These are phyloP conservation scores for Drosophila kikkawai DNA, from an alignment of 1,140 invertebrate species.

Conservation along the genomic window DNA sequence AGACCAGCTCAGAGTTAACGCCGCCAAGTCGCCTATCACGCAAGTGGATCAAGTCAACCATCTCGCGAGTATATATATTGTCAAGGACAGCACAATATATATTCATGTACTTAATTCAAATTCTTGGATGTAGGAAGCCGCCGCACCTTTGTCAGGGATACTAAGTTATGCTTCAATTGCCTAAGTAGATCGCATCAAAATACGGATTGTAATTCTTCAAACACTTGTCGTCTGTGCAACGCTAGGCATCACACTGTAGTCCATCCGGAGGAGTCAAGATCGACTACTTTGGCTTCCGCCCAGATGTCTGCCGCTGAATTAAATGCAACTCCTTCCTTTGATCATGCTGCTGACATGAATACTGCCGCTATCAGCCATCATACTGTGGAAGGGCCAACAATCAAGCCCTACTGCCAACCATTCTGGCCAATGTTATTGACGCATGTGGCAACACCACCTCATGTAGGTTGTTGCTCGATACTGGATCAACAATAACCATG, in stretches of 20 bases:
- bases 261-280: not conserved
- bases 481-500: no score
- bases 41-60: not conserved
- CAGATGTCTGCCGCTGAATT: not conserved
- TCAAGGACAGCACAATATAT: not conserved
- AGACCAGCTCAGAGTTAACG: no score
- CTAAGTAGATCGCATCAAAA: not conserved
- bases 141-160: not conserved
- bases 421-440: no score
- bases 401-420: not conserved
- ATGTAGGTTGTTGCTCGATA: not conserved
- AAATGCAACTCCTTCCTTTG: not conserved
- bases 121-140: not conserved
- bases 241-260: not conserved
- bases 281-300: not conserved
- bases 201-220: not conserved
- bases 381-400: not conserved
- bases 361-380: not conserved
- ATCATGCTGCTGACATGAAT: not conserved
- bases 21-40: no score
- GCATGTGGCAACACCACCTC: not conserved
- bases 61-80: not conserved
- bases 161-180: not conserved
- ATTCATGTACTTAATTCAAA: not conserved
- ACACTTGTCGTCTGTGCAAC: not conserved